Evolutionary conservation across 2,888 invertebrate species (phyloP), one percentile per base, ranked within the genome.

Genomic region (Tortrix viridana): DNA sequence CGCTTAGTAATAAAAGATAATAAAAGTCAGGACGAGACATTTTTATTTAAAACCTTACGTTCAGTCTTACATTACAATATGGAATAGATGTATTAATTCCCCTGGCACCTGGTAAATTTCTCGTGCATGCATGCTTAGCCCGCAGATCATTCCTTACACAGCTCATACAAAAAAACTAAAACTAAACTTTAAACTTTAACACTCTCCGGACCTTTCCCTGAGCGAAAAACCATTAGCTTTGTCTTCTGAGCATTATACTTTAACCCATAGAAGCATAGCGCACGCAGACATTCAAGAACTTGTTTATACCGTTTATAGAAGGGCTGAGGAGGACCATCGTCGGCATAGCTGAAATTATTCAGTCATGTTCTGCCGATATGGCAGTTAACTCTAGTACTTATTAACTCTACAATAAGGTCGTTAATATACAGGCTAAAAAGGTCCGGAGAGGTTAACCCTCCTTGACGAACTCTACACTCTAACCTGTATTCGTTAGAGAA

Each of bases 401-500:
- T 38, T n/a, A 38, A n/a, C 4, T 38, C 0, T 2, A n/a, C 12
- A 38, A 38, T 38, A 12, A 38, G n/a, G 26, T 54, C 64, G 19
- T 69, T 67, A 1, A 66, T 23, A 46, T 67, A 65, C 22, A 59
- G n/a, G n/a, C n/a, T n/a, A n/a, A n/a, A n/a, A n/a, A 69, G 65
- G 47, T 61, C 64, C 22, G 68, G 67, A 49, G 70, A 70, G 14
- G 66, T 67, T n/a, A n/a, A n/a, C n/a, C n/a, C n/a, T n/a, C n/a
- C n/a, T n/a, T n/a, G 70, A 26, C 71, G 60, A 5, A 71, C 68
- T 5, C 68, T 66, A 59, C 71, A 68, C 7, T 68, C 65, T 63
- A 71, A 47, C 43, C 47, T 38, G 38, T 38, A 38, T 38, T 38
- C n/a, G 38, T n/a, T 38, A 38, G 38, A n/a, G 38, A 4, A n/a